Conservation (phyloP, 2,113 vertebrate genomes). For the Archilochus colubris region DNA sequence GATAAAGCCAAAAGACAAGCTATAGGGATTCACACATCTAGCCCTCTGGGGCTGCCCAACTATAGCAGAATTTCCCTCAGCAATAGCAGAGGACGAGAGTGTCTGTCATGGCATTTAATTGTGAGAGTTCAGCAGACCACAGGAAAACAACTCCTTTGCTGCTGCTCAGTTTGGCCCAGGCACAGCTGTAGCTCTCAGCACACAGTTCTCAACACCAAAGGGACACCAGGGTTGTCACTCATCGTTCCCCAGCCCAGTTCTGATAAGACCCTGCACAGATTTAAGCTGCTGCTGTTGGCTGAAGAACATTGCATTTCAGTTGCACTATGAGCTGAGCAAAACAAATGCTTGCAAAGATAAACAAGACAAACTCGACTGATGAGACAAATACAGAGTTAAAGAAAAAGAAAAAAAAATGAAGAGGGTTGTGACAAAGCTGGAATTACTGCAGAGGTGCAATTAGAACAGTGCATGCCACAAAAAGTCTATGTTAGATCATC, state of each 20-base stretch:
- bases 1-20: neutral
- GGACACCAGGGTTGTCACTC: neutral
- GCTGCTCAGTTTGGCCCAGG: neutral
- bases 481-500: neutral
- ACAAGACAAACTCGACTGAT: neutral
- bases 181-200: neutral
- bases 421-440: neutral
- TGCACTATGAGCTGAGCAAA: neutral
- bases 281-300: neutral
- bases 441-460: neutral
- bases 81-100: neutral
- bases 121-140: neutral
- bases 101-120: rapidly evolving
- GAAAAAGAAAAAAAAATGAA: neutral
- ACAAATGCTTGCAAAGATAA: neutral
- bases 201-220: rapidly evolving
- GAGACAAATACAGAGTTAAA: neutral
- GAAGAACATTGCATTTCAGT: neutral
- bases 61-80: neutral
- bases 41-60: neutral
- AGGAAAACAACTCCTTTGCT: neutral
- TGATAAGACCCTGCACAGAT: neutral
- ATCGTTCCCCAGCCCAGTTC: neutral
- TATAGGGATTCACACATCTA: neutral
- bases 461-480: neutral